These are phyloP conservation scores for Gerris lacustris DNA, from an alignment of 2,888 invertebrate genomes.

Conservation along the genomic window DNA sequence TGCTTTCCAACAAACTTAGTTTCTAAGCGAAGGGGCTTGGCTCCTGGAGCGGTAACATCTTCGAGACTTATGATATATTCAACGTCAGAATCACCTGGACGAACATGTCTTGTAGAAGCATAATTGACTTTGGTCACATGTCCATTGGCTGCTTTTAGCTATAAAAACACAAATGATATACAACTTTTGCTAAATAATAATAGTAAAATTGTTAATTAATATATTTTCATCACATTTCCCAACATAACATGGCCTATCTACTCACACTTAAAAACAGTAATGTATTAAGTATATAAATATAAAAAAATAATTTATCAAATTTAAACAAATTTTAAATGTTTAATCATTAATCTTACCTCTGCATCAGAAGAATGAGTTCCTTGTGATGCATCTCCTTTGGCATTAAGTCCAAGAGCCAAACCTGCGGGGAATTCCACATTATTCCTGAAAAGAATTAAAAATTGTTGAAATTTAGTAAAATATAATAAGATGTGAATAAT, in stretches of 20 bases:
- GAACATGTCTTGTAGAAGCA: neutral
- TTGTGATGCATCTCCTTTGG: neutral
- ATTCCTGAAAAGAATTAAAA: neutral
- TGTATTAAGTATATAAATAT: too few relatives aligned
- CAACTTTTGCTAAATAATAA: neutral
- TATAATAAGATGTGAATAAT: neutral
- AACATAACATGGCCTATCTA: too few relatives aligned
- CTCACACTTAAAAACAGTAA: too few relatives aligned
- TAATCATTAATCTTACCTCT: neutral
- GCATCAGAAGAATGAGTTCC: neutral
- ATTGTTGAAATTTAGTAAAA: neutral
- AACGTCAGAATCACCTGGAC: neutral
- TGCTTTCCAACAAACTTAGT: slow-evolving; percentile 28
- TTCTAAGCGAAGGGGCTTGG: slow-evolving; percentile 20
- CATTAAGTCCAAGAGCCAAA: neutral
- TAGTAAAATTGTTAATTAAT: neutral
- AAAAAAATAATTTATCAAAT: too few relatives aligned
- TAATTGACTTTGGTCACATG: neutral
- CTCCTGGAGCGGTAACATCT: slow-evolving; percentile 13
- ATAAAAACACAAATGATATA: neutral
- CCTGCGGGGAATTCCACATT: neutral
- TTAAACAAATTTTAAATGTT: too few relatives aligned
- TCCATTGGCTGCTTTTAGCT: neutral
- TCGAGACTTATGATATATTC: neutral
- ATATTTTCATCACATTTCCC: too few relatives aligned